Evolutionary conservation across 1,140 invertebrate species (phyloP), one percentile per base, ranked within the genome.

Genomic region (Pissodes strobi): DNA sequence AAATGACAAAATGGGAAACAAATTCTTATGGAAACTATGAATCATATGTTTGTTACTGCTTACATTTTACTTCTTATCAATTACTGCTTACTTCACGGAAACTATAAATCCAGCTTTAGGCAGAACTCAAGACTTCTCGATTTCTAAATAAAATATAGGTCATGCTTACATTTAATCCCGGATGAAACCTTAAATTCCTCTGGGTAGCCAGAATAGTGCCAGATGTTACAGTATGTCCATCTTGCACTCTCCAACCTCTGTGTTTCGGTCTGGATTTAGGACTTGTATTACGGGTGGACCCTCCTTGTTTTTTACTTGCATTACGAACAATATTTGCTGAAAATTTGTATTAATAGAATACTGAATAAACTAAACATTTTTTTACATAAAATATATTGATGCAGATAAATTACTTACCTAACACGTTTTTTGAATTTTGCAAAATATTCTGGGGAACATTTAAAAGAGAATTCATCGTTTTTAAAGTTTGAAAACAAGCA

Each of bases 191-290:
- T 0, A 87, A 76, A n/a, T 71, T 84, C 52, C 80, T 78, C 76
- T 93, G 90, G 0, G 83, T 85, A 0, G 82, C 88, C 37, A 93
- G 72, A 52, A 90, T 85, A 23, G 83, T 84, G n/a, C 89, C 88
- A 13, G 79, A 67, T 22, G 84, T 75, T 30, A 91, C 90, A 57
- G 52, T 69, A 62, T 81, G 67, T 3, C 90, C 90, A 73, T 92
- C 88, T 56, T 86, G 82, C 25, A 83, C 80, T 72, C 86, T 87
- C 80, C 86, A 86, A 12, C 88, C 88, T 75, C 90, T 84, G 68
- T 87, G 87, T 74, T 92, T 92, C n/a, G 89, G 86, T 69, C 80
- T 85, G 2, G 82, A 71, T 74, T 88, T 85, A 37, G 83, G 76
- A 64, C 80, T 83, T 19, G 81, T 84, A 72, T 88, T 90, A 49